Evolutionary conservation across 2,113 vertebrate genomes (phyloP), one percentile per base, ranked within the genome.

Genomic region (Menura novaehollandiae): DNA sequence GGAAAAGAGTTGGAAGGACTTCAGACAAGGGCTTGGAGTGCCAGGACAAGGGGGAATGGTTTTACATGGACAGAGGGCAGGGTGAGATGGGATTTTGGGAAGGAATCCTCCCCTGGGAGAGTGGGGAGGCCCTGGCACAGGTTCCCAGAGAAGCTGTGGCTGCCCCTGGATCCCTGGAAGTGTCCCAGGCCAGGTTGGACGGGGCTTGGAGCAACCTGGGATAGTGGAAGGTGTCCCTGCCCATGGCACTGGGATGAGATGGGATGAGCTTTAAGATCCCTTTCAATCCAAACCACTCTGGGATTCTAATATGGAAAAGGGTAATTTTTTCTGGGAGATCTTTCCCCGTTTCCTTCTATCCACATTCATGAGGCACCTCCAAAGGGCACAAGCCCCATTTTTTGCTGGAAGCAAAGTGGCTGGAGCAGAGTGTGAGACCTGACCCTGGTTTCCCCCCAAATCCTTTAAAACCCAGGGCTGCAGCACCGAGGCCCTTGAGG

Each of bases 341-440:
- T 13, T 49, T 84, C 37, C 46, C 63, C 35, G 28, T 39, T 59
- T 49, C 24, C 21, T 74, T 80, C 27, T 13, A 18, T 9, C 24
- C 27, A 44, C 26, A 6, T 23, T 55, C 10, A 33, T 4, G 27
- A 32, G 35, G 46, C 51, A 68, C 46, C 76, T 69, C 72, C 56
- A 9, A 13, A 7, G 4, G 11, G 22, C 66, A 43, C 49, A n/a
- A 55, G 39, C 2, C 6, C 7, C n/a, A 1, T 12, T 20, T 16
- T 7, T 30, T 26, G 3, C 19, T 43, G n/a, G 9, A 56, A 81
- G 81, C n/a, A 11, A 37, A 47, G 23, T 1, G 4, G 27, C 13
- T 5, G 9, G 15, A 77, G 44, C 3, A 68, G 12, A n/a, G 14
- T 1, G 13, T 6, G 26, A 0, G 1, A 23, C 22, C 43, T 37